These are phyloP conservation scores for Archivesica marissinica DNA, from an alignment of 1,140 invertebrate species.

Conservation along the genomic window DNA sequence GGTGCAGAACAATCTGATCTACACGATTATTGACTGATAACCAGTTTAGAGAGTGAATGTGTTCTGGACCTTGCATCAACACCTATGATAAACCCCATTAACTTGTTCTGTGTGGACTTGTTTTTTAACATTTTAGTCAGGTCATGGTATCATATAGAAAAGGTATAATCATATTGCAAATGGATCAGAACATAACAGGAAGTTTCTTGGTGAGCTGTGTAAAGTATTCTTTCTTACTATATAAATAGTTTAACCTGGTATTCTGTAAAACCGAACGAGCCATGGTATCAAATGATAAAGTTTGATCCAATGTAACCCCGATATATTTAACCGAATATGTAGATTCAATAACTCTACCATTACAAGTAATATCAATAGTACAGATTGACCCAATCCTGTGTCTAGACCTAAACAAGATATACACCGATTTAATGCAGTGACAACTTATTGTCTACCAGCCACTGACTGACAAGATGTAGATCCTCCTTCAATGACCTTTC, in stretches of 20 bases:
- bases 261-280: slow-evolving; percentile 35
- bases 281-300: slow-evolving; percentile 37
- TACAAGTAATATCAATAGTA: slow-evolving; percentile 41
- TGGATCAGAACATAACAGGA: slow-evolving; percentile 12
- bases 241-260: slow-evolving; percentile 42
- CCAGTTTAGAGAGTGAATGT: too few relatives aligned
- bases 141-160: slow-evolving; percentile 14
- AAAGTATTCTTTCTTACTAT: slow-evolving; percentile 27
- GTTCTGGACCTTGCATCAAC: too few relatives aligned
- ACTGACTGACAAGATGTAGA: slow-evolving; percentile 35
- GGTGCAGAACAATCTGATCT: too few relatives aligned
- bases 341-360: slow-evolving; percentile 25
- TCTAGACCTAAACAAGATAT: slow-evolving; percentile 56
- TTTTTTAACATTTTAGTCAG: slow-evolving; percentile 26
- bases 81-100: too few relatives aligned
- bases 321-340: slow-evolving; percentile 40
- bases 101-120: slow-evolving; percentile 36
- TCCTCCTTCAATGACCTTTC: slow-evolving; percentile 20
- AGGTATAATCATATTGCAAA: slow-evolving; percentile 38
- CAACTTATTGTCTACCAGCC: slow-evolving; percentile 54
- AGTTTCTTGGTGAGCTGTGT: slow-evolving; percentile 31
- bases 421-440: slow-evolving; percentile 61
- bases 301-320: slow-evolving; percentile 7
- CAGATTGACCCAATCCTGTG: slow-evolving; percentile 27
- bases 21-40: too few relatives aligned